These are phyloP conservation scores for Latrodectus geometricus DNA, from an alignment of 1,140 invertebrate species.

Conservation along the genomic window DNA sequence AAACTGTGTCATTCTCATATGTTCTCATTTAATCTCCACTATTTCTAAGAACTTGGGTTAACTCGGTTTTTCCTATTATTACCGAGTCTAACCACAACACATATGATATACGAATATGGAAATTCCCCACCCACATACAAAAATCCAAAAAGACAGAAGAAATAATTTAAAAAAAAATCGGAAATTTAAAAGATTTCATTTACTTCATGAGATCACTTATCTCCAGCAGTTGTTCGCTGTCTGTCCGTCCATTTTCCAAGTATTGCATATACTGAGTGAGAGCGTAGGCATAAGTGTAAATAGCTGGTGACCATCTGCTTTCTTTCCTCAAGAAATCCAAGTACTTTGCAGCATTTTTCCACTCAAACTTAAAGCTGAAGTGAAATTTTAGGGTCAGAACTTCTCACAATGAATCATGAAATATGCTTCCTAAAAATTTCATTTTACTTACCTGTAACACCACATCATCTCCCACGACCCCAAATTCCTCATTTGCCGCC, in stretches of 20 bases:
- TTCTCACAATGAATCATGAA: neutral
- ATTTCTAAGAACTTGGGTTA: too few species aligned
- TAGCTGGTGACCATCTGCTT: constrained; percentile 59
- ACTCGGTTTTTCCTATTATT: too few species aligned
- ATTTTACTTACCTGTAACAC: constrained; percentile 53
- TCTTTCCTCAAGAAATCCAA: constrained; percentile 43
- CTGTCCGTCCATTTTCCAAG: constrained; percentile 29
- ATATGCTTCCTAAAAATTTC: neutral
- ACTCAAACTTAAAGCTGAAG: constrained; percentile 60
- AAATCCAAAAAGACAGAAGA: too few species aligned
- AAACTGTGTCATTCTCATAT: too few species aligned
- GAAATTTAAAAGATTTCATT: too few species aligned
- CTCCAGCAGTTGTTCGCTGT: constrained; percentile 1
- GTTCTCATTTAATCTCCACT: too few species aligned
- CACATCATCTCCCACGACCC: constrained; percentile 60
- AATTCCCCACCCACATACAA: too few species aligned
- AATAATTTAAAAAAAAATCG: too few species aligned
- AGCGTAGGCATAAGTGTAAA: constrained; percentile 59
- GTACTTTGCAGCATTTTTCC: constrained; percentile 48
- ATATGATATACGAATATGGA: too few species aligned
- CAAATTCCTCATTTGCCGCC: constrained; percentile 52
- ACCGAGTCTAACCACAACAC: too few species aligned
- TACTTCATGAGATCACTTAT: constrained; percentile 51
- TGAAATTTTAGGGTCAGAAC: too few species aligned
- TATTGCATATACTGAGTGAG: constrained; percentile 46